A percentile compares a stretch with the other conserved stretches of the same genome.
Evolutionary conservation across 2,113 vertebrate species (phyloP).

Genomic region (Myotis davidii): DNA sequence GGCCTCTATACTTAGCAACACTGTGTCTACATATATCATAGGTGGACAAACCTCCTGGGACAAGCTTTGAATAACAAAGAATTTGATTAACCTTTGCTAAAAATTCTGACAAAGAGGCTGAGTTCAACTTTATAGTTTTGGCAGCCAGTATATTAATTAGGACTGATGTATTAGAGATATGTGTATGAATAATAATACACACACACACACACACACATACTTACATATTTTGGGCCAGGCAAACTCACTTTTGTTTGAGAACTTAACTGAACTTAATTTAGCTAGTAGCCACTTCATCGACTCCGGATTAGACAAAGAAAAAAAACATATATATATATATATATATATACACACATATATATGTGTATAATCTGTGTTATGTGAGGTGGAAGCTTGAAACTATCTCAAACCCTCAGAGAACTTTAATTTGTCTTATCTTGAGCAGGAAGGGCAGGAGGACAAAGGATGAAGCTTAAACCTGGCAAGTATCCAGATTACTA

Average conservation of each 20-base stretch:
- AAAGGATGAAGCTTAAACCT: neutral
- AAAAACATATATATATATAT: too few species aligned
- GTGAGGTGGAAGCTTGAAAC: neutral
- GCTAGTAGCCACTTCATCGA: neutral
- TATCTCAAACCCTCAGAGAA: neutral
- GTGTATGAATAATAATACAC: neutral
- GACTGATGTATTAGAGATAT: neutral
- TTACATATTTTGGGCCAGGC: neutral
- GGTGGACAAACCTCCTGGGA: neutral
- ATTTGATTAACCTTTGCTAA: conserved; percentile 15
- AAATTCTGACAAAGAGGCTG: neutral
- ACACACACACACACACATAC: neutral
- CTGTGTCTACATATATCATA: neutral
- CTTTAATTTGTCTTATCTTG: neutral
- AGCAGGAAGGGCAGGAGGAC: neutral
- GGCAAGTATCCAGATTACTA: neutral
- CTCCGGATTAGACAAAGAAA: neutral
- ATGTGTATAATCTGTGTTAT: neutral
- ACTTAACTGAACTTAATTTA: neutral
- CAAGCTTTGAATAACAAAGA: conserved; percentile 34
- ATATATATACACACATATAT: too few species aligned
- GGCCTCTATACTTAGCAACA: conserved; percentile 58
- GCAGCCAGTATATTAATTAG: neutral
- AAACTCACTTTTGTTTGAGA: conserved; percentile 22
- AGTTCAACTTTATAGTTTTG: neutral